Evolutionary conservation across 1,140 invertebrate genomes (phyloP).

Genomic region (Xylocopa sonorina): DNA sequence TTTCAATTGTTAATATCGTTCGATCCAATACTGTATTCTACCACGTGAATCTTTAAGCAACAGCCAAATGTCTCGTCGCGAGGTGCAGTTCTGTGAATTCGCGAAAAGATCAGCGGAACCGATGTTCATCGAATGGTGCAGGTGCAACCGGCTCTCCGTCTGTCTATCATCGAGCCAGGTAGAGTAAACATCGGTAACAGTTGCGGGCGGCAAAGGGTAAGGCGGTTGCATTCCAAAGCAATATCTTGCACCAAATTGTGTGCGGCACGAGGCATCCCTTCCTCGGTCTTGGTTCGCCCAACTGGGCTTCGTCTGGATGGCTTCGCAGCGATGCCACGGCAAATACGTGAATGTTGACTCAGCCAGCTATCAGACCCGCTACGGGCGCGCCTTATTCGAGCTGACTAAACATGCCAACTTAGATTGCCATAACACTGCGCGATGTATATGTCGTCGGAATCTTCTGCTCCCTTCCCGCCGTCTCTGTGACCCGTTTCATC

Average conservation of each 20-base stretch:
- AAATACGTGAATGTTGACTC: constrained; percentile 76
- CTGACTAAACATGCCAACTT: constrained; percentile 77
- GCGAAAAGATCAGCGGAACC: neutral
- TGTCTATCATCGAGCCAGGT: constrained; percentile 55
- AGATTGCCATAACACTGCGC: constrained; percentile 72
- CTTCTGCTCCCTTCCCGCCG: constrained; percentile 33
- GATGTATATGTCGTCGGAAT: constrained; percentile 54
- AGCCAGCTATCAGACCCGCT: constrained; percentile 73
- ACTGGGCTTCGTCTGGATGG: constrained; percentile 68
- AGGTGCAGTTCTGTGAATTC: too few relatives aligned
- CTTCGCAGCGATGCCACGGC: constrained; percentile 67
- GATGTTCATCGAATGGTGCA: constrained; percentile 28
- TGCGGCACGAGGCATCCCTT: constrained; percentile 64
- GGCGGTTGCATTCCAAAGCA: constrained; percentile 69
- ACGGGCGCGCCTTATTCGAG: constrained; percentile 66
- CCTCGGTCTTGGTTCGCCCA: constrained; percentile 51
- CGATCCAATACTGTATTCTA: too few relatives aligned
- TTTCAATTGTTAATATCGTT: too few relatives aligned
- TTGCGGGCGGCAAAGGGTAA: constrained; percentile 61
- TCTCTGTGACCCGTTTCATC: constrained; percentile 27
- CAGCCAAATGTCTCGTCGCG: too few relatives aligned
- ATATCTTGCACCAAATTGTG: constrained; percentile 74
- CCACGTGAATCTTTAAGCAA: too few relatives aligned
- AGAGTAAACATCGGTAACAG: constrained; percentile 72
- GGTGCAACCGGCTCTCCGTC: constrained; percentile 12